Conservation (phyloP, 2,113 vertebrate genomes). For the Hippopotamus amphibius region DNA sequence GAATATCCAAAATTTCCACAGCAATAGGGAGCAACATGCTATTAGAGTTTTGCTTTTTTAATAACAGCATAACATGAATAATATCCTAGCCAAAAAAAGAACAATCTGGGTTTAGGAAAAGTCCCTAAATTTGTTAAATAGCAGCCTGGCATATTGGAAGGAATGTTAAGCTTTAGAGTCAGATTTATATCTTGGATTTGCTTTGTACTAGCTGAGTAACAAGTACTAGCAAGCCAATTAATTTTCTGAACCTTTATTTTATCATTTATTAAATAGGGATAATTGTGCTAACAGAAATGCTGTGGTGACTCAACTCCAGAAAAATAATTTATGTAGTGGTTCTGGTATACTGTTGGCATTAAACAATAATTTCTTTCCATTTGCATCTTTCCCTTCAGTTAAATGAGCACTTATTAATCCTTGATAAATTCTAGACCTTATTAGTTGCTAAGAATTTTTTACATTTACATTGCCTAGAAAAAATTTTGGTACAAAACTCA, state of each 20-base stretch:
- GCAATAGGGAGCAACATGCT: not conserved
- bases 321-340: not conserved
- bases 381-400: not conserved
- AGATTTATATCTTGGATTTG: not conserved
- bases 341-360: not conserved
- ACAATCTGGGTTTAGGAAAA: not conserved
- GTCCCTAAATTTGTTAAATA: not conserved
- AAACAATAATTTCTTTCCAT: not conserved
- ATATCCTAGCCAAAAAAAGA: not conserved
- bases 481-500: not conserved
- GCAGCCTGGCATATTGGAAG: not conserved
- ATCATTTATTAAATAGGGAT: not conserved
- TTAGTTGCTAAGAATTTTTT: slow-evolving; percentile 3
- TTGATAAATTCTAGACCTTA: not conserved
- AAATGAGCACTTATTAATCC: not conserved
- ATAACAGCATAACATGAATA: not conserved
- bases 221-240: not conserved
- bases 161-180: not conserved
- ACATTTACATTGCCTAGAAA: not conserved
- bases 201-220: not conserved
- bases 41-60: slow-evolving; percentile 35
- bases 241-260: not conserved
- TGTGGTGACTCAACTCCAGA: not conserved
- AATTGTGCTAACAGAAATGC: not conserved
- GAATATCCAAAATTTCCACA: not conserved